These are phyloP conservation scores for Aulostomus chinensis DNA, from an alignment of 2,797 vertebrate genomes.

Conservation along the genomic window DNA sequence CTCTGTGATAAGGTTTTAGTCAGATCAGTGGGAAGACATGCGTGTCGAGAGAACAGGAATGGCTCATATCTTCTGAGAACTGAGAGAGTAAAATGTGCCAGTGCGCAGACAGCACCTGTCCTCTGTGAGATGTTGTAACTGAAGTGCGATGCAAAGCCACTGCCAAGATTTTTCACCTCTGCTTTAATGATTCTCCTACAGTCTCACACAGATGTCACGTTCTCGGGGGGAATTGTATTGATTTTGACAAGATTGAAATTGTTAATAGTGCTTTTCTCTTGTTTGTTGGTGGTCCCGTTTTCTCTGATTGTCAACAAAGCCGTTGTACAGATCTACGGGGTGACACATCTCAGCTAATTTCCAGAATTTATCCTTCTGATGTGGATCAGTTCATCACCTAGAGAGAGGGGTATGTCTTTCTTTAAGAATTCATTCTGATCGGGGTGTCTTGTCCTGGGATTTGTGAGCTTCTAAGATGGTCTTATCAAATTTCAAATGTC, in stretches of 20 bases:
- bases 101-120: conserved; percentile 4
- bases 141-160: conserved; percentile 18
- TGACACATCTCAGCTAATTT: conserved; percentile 6
- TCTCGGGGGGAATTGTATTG: conserved; percentile 28
- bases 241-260: conserved; percentile 47
- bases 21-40: conserved; percentile 24
- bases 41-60: not conserved
- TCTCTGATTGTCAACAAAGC: conserved; percentile 17
- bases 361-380: conserved; percentile 10
- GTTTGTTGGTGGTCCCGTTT: conserved; percentile 11
- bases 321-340: conserved; percentile 3
- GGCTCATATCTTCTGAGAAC: conserved; percentile 13
- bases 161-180: conserved; percentile 26
- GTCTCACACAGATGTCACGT: conserved; percentile 29
- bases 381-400: conserved; percentile 12
- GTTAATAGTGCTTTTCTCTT: conserved; percentile 32
- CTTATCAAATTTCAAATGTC: too few relatives aligned
- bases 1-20: conserved; percentile 34
- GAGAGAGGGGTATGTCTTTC: too few relatives aligned
- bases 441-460: too few relatives aligned
- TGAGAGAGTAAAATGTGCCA: conserved; percentile 1
- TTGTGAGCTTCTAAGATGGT: too few relatives aligned
- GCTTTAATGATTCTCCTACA: conserved; percentile 28
- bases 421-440: too few relatives aligned
- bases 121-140: too few relatives aligned